Evolutionary conservation across 2,888 invertebrate genomes (phyloP), one percentile per base, ranked within the genome.

Genomic region (Mimumesa dahlbomi): DNA sequence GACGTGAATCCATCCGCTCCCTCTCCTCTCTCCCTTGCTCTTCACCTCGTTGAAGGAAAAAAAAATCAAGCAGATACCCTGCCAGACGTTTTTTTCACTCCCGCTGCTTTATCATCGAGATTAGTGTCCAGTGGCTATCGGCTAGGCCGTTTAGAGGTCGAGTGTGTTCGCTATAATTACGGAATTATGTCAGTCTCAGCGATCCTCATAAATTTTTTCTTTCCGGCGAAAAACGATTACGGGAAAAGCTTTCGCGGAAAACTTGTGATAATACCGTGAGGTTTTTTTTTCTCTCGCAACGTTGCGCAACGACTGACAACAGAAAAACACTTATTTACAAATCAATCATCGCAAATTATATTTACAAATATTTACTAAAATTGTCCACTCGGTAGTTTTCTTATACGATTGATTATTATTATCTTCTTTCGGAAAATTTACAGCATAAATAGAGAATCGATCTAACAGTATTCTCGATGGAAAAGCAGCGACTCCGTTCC

Each of bases 131-230:
- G 56, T 63, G 52, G 56, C 73, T 83, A 83, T 84, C 84, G 64
- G 78, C 85, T 85, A 84, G 85, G 85, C 85, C 85, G 84, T 84
- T 84, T 85, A 84, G 84, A 85, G 85, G 85, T 85, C 85, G 85
- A 74, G 71, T 73, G 69, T 64, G 54, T 59, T 72, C 46, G 73
- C 76, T 84, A 80, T 78, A 78, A 85, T 85, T 84, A 77, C 68
- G 61, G 77, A 82, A 83, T 85, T 81, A 76, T 81, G 73, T 79
- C 79, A 78, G 66, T 50, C 45, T 29, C 14, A 9, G 18, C 21
- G 65, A 66, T 71, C 50, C 38, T 57, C 46, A 54, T 53, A n/a
- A n/a, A n/a, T n/a, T n/a, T n/a, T n/a, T n/a, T n/a, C 63, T 38
- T 16, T 29, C 7, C 29, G 9, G 2, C 14, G 11, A 21, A 18